Evolutionary conservation across 2,113 vertebrate species (phyloP), one percentile per base, ranked within the genome.

Genomic region (Shinisaurus crocodilurus): DNA sequence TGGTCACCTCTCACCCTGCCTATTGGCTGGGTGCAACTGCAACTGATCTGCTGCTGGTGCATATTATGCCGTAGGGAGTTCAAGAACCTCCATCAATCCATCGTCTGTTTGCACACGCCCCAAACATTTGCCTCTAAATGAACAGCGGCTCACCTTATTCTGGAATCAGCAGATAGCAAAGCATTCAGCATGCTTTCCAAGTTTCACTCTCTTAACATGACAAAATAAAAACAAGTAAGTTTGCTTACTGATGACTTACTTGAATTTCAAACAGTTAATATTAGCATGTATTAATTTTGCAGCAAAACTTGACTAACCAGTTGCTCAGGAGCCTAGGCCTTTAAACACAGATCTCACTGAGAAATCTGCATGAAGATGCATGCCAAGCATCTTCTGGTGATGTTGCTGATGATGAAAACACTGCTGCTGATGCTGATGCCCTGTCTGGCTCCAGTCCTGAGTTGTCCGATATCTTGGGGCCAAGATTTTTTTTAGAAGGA

Each of bases 281-380:
- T 95, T 95, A 95, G 94, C 94, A 95, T 96, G 93, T 94, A 92
- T 96, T 96, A 94, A 93, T 96, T 96, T 95, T 95, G 92, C 94
- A 84, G 94, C 90, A 93, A 93, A 95, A 96, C 96, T 89, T 91
- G 95, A 95, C 94, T 88, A 94, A 0, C 94, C 23, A n/a, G 95
- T 95, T 92, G 27, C 92, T 77, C 91, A 77, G 87, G 45, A 9
- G 84, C 89, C 32, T 25, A 29, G 16, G 85, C 92, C 86, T 89
- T 80, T 85, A 91, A 82, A 91, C 92, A 95, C 92, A 74, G 89
- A 93, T 95, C 94, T 96, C 89, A 88, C 15, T 94, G 89, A 93
- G 90, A 85, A 34, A 18, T 72, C 82, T 69, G 18, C 40, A 34
- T 85, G 88, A 85, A 37, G 34, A 70, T 40, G 37, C 23, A 34